Conservation (phyloP, 2,797 vertebrate species). For the Chelon labrosus region DNA sequence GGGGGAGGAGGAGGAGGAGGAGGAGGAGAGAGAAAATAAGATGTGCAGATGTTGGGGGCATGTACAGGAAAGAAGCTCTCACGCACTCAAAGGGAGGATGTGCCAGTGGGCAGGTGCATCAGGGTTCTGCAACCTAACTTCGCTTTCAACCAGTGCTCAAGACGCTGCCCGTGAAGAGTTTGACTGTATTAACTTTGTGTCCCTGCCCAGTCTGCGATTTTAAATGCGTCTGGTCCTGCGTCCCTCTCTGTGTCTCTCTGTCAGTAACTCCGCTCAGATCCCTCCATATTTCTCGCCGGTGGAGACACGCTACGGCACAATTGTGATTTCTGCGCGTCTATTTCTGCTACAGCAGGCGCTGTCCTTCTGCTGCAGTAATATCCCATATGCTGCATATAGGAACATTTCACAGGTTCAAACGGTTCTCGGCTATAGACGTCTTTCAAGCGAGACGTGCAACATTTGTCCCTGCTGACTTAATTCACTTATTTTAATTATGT, state of each 20-base stretch:
- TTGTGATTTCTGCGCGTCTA: constrained; percentile 70
- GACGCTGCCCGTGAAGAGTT: background rate
- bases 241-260: too few species aligned
- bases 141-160: constrained; percentile 2
- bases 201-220: too few species aligned
- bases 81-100: constrained; percentile 7
- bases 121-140: constrained; percentile 27
- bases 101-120: constrained; percentile 36
- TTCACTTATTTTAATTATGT: constrained; percentile 70
- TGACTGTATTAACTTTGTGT: too few species aligned
- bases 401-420: constrained; percentile 66
- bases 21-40: constrained; percentile 18
- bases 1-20: background rate
- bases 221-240: too few species aligned
- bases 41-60: constrained; percentile 52
- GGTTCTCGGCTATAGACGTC: constrained; percentile 54
- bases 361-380: constrained; percentile 67
- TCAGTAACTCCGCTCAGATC: background rate
- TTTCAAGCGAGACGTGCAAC: constrained; percentile 48
- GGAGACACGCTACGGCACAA: constrained; percentile 40
- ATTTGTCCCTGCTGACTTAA: constrained; percentile 64
- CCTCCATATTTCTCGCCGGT: constrained; percentile 22
- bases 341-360: constrained; percentile 59
- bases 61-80: constrained; percentile 19
- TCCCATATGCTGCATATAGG: constrained; percentile 61